Conservation (phyloP, 2,888 invertebrate genomes). For the Polymixis lichenea region DNA sequence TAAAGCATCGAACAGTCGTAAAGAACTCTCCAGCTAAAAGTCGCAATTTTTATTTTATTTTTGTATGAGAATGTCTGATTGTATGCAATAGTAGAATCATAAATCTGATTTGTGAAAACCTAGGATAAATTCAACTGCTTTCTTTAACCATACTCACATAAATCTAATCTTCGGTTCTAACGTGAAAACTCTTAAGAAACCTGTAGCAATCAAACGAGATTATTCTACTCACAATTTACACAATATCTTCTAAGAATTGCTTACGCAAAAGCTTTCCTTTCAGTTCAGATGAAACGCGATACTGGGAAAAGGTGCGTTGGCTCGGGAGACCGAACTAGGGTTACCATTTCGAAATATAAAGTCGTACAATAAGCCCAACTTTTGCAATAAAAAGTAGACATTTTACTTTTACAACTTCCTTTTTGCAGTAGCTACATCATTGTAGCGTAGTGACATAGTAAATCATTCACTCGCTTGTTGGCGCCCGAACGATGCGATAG, state of each 20-base stretch:
- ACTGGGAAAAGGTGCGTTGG: slow-evolving; percentile 27
- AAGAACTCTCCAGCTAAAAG: not conserved
- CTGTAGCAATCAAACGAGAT: slow-evolving; percentile 5
- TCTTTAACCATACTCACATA: not conserved
- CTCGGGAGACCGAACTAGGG: slow-evolving; percentile 2
- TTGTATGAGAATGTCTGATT: not conserved
- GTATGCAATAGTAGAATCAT: too few species aligned
- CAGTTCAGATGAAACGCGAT: slow-evolving; percentile 21
- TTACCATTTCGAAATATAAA: not conserved
- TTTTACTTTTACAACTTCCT: not conserved
- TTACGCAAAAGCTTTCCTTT: slow-evolving; percentile 30
- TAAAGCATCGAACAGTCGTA: not conserved
- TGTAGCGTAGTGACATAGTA: not conserved
- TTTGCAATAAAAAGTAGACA: not conserved
- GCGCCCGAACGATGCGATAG: not conserved
- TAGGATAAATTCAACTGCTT: not conserved
- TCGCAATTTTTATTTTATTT: not conserved
- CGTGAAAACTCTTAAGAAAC: not conserved
- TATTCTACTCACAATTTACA: slow-evolving; percentile 3
- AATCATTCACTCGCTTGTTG: not conserved
- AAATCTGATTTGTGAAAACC: not conserved
- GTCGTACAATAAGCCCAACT: not conserved
- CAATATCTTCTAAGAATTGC: slow-evolving; percentile 20
- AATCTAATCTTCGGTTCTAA: slow-evolving; percentile 17
- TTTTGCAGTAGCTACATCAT: not conserved